Percentiles rank a stretch among this genome's conserved stretches.
phyloP scores from a whole-genome alignment of 2,113 vertebrate genomes.

The Excalfactoria chinensis region DNA sequence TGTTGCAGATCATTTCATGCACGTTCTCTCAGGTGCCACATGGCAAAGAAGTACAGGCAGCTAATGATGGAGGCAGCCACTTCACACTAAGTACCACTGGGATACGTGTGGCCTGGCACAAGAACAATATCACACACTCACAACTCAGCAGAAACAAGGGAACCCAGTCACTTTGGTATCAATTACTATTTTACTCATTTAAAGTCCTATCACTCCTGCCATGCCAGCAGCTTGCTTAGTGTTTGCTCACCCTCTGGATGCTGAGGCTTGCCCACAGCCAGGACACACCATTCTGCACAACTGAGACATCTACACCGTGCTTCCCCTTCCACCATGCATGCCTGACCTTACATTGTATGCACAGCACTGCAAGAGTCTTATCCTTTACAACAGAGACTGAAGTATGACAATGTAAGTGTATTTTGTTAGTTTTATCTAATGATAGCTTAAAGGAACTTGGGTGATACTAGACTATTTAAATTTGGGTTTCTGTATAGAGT shows the following conservation, averaged over 20 bases:
- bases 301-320: not conserved
- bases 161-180: accelerated
- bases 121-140: not conserved
- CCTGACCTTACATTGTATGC: not conserved
- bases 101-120: not conserved
- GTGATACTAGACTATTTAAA: not conserved
- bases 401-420: not conserved
- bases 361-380: not conserved
- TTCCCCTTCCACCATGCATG: accelerated
- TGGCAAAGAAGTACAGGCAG: not conserved
- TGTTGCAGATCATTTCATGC: not conserved
- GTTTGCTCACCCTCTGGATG: not conserved
- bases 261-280: not conserved
- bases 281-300: not conserved
- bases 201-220: accelerated
- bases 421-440: not conserved
- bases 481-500: not conserved
- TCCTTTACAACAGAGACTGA: not conserved
- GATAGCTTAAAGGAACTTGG: not conserved
- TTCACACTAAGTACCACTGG: not conserved
- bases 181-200: not conserved
- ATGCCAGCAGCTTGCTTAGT: not conserved
- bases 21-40: not conserved
- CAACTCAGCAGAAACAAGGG: not conserved
- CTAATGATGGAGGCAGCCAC: not conserved